Conservation (phyloP, 2,888 invertebrate genomes). For the Eucera pruinosa region DNA sequence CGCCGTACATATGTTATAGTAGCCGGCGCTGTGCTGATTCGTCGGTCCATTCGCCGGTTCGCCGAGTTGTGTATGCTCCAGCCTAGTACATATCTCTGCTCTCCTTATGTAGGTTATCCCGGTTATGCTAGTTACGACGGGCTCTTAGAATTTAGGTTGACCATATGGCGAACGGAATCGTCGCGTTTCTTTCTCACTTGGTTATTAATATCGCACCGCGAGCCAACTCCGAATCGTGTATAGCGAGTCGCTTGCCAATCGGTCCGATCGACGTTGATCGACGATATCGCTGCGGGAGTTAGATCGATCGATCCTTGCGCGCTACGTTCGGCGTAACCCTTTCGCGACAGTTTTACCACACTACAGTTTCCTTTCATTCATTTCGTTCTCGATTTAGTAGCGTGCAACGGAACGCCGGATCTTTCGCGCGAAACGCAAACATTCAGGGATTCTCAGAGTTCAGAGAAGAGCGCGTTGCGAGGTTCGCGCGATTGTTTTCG, state of each 20-base stretch:
- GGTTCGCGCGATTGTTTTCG: conserved; percentile 5
- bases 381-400: not conserved
- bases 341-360: not conserved
- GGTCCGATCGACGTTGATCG: conserved; percentile 51
- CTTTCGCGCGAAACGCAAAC: not conserved
- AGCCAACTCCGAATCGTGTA: conserved; percentile 18
- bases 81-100: conserved; percentile 36
- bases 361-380: not conserved
- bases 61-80: conserved; percentile 24
- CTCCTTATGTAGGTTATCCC: conserved; percentile 69
- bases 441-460: not conserved
- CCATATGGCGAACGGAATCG: conserved; percentile 75
- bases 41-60: conserved; percentile 29
- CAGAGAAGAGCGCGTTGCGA: not conserved
- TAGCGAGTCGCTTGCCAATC: conserved; percentile 46
- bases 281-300: conserved; percentile 10
- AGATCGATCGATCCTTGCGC: conserved; percentile 22
- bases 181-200: conserved; percentile 68
- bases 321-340: not conserved
- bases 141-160: conserved; percentile 76
- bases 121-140: conserved; percentile 65
- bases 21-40: conserved; percentile 42
- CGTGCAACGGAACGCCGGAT: not conserved
- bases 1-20: conserved; percentile 57
- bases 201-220: conserved; percentile 70